Conservation (phyloP, 2,113 vertebrate species). For the Centropus bengalensis region DNA sequence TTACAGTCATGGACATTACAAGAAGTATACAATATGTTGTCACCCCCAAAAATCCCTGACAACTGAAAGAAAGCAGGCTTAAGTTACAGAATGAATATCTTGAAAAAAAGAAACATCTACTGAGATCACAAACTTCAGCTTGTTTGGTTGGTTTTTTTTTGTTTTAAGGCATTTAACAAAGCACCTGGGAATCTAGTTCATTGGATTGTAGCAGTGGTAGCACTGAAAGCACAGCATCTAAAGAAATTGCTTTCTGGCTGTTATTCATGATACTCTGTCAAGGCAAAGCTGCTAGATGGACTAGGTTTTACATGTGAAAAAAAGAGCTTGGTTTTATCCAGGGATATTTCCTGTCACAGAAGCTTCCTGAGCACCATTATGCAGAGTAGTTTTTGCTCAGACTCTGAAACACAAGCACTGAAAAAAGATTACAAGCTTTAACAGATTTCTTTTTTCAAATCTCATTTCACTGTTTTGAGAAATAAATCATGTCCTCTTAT, state of each 20-base stretch:
- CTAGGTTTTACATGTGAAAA: not conserved
- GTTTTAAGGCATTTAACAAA: conserved; percentile 1
- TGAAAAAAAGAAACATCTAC: not conserved
- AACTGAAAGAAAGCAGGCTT: conserved; percentile 9
- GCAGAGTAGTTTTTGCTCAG: not conserved
- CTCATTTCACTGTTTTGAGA: not conserved
- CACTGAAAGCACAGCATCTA: not conserved
- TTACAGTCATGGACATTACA: not conserved
- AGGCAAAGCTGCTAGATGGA: not conserved
- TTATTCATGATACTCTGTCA: not conserved
- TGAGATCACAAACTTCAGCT: not conserved
- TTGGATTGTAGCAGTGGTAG: not conserved
- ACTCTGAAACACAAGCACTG: not conserved
- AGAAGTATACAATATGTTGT: not conserved
- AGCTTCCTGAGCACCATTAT: not conserved
- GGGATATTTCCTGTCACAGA: not conserved
- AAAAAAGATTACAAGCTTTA: not conserved
- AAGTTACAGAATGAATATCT: not conserved
- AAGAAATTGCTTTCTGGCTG: not conserved
- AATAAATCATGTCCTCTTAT: not conserved
- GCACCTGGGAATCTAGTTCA: not conserved
- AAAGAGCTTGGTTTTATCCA: conserved; percentile 1
- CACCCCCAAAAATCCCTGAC: not conserved
- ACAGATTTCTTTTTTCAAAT: not conserved
- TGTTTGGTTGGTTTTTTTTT: not conserved